Percentiles rank a stretch among this genome's conserved stretches.
Conservation (phyloP, 2,888 invertebrate species). For the Penaeus monodon region DNA sequence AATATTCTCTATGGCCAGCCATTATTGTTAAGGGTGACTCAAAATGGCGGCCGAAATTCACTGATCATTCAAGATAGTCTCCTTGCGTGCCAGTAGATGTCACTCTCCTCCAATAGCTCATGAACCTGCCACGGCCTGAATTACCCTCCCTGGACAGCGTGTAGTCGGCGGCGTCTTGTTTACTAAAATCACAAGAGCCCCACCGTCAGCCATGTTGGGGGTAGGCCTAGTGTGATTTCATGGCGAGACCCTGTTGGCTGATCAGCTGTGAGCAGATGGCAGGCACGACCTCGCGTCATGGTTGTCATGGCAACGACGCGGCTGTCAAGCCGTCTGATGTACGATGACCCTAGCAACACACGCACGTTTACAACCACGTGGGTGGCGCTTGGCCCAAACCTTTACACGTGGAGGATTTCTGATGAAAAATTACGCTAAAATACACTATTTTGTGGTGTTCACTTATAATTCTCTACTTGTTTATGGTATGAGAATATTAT, state of each 20-base stretch:
- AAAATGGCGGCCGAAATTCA: constrained; percentile 52
- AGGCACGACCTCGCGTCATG: constrained; percentile 55
- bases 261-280: constrained; percentile 56
- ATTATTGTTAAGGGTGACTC: constrained; percentile 44
- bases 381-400: neutral
- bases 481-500: neutral
- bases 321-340: constrained; percentile 51
- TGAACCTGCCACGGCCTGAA: constrained; percentile 18
- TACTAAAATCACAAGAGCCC: constrained; percentile 50
- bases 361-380: constrained; percentile 28
- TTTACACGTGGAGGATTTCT: constrained; percentile 1
- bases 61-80: constrained; percentile 51
- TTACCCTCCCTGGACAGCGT: constrained; percentile 8
- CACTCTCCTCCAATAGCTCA: constrained; percentile 48
- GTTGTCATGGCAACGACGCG: constrained; percentile 54
- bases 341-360: constrained; percentile 53
- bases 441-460: neutral
- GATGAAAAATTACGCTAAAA: neutral
- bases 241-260: constrained; percentile 57
- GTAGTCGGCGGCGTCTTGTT: constrained; percentile 60
- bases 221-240: constrained; percentile 56
- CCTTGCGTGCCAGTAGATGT: constrained; percentile 48
- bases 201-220: constrained; percentile 57
- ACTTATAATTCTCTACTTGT: neutral
- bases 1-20: constrained; percentile 25